Base-by-base conservation (phyloP, 2,113 vertebrate genomes). In the Urocitellus parryii region DNA sequence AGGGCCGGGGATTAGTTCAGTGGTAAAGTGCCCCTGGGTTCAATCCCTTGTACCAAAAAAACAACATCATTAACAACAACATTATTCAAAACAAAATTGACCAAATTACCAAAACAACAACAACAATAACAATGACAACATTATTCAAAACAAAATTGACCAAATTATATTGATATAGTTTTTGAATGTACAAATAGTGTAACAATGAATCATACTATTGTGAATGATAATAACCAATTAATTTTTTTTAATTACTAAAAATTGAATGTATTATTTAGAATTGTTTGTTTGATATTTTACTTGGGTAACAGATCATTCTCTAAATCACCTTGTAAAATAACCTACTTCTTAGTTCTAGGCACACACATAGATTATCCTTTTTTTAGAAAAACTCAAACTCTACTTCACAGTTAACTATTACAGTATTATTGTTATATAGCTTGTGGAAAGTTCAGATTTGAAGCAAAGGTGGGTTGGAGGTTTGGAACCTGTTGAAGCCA, bases 211-310 rank as follows among this genome's bases (percentile, higher is more conserved):
- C 24, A 3, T 27, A 11, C 9, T 63, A 10, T 58, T 58, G 20
- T 24, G 24, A 63, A 27, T 27, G 25, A 63, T 63, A 1, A 63
- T 63, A 63, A 14, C 34, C 65, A 29, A 32, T 32, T 67, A 68
- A 68, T 5, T 24, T 70, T n/a, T 68, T 16, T 53, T 0, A 68
- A 58, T 58, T 70, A 18, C 22, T 18, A 70, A 18, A 70, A 70
- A 32, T 68, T 32, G 24, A 65, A 82, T 81, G 17, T 68, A 7
- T 45, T 86, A 68, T 32, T 96, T 68, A 86, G 5, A 91, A 65
- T 95, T 95, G 56, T 82, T 77, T 74, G 68, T 34, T 94, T 67
- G 20, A 90, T 58, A 37, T 94, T 95, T 90, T 96, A 77, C 29
- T 81, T 63, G 51, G 92, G 53, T 92, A 94, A 25, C 32, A 87